phyloP scores from a whole-genome alignment of 2,888 invertebrate species.

The Adineta ricciae region DNA sequence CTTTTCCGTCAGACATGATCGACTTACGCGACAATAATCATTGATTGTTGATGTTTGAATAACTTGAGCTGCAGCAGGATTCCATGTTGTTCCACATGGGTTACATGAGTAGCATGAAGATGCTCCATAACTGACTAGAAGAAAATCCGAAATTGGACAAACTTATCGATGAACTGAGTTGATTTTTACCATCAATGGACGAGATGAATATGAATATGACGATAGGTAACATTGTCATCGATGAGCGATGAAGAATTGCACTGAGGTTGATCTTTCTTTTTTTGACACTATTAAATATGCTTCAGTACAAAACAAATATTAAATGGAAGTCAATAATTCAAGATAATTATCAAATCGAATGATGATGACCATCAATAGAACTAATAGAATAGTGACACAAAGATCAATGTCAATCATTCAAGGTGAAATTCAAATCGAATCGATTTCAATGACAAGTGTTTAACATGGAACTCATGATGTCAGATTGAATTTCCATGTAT shows the following conservation, averaged over 20 bases:
- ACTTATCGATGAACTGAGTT: background rate
- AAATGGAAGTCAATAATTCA: background rate
- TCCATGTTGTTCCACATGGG: background rate
- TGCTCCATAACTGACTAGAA: background rate
- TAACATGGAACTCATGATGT: too few species aligned
- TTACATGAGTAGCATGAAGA: background rate
- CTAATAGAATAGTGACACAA: background rate
- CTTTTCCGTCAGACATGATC: too few species aligned
- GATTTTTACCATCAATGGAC: background rate
- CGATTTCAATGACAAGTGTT: too few species aligned
- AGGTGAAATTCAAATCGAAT: background rate
- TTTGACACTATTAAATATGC: background rate
- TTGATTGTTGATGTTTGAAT: background rate
- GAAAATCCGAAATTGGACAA: background rate
- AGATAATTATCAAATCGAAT: background rate
- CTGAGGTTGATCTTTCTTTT: background rate
- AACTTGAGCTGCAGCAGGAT: background rate
- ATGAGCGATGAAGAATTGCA: background rate
- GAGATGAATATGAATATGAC: background rate
- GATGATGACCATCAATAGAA: background rate
- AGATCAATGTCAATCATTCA: background rate
- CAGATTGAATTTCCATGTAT: too few species aligned
- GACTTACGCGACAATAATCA: slow-evolving; percentile 18
- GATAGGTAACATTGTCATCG: background rate
- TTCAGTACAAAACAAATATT: background rate